These are phyloP conservation scores for Limenitis camilla DNA, from an alignment of 2,888 invertebrate genomes.

Conservation along the genomic window DNA sequence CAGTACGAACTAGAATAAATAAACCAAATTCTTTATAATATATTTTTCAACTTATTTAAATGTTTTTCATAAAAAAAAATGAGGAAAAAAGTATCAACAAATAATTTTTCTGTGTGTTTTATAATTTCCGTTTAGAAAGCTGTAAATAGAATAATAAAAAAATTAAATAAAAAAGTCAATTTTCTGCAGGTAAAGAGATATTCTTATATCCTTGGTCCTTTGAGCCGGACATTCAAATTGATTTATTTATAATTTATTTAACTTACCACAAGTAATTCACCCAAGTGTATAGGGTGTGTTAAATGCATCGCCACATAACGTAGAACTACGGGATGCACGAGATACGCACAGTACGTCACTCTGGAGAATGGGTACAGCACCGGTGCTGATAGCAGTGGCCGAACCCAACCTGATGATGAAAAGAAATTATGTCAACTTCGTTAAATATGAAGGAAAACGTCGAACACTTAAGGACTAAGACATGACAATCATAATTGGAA, in stretches of 20 bases:
- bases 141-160: no score
- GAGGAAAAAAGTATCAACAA: no score
- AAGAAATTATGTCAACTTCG: no score
- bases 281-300: slow-evolving; percentile 87
- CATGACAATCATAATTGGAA: no score
- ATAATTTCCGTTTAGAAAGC: no score
- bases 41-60: not conserved
- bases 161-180: no score
- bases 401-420: slow-evolving; percentile 72
- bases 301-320: slow-evolving; percentile 86
- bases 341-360: slow-evolving; percentile 90
- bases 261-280: slow-evolving; percentile 83
- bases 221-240: no score
- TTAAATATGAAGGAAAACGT: not conserved
- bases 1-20: slow-evolving; percentile 77
- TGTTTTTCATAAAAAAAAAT: not conserved
- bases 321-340: slow-evolving; percentile 88
- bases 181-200: no score
- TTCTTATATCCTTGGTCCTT: no score
- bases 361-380: slow-evolving; percentile 88
- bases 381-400: slow-evolving; percentile 82
- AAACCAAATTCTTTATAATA: not conserved
- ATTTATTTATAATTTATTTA: no score
- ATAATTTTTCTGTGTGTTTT: no score
- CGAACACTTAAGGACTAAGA: not conserved